A percentile compares a stretch with the other conserved stretches of the same genome.
Evolutionary conservation across 2,797 vertebrate species (phyloP).

Genomic region (Pygocentrus nattereri): DNA sequence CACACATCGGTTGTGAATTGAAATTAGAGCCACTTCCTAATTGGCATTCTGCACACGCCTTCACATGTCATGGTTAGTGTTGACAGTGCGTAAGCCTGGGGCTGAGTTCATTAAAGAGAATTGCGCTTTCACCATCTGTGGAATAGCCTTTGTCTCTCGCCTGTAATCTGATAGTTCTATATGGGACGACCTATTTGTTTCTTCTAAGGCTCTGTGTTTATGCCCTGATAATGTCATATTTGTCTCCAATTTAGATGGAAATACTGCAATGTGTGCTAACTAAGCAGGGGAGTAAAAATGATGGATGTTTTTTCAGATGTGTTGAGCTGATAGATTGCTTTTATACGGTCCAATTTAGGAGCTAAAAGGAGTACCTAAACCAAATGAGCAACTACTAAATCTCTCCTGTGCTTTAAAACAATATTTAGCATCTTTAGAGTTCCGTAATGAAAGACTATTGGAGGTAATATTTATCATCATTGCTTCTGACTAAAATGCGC

Average conservation of each 20-base stretch:
- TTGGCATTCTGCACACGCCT: conserved; percentile 34
- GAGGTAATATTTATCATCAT: conserved; percentile 2
- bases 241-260: conserved; percentile 3
- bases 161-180: conserved; percentile 41
- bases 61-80: conserved; percentile 6
- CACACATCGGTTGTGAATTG: background rate
- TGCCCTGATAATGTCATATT: conserved; percentile 9
- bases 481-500: conserved; percentile 19
- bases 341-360: background rate
- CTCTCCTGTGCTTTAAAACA: conserved; percentile 15
- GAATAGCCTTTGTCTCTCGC: conserved; percentile 23
- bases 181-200: conserved; percentile 1
- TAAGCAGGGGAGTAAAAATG: background rate
- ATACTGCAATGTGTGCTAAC: background rate
- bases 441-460: background rate
- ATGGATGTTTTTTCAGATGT: background rate
- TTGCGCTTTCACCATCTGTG: conserved; percentile 35
- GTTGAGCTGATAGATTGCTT: background rate
- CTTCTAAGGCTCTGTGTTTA: background rate
- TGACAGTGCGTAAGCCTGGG: conserved; percentile 37
- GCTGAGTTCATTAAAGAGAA: conserved; percentile 53
- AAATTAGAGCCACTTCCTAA: conserved; percentile 21
- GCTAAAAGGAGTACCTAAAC: background rate
- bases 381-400: conserved; percentile 11
- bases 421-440: conserved; percentile 15